These are phyloP conservation scores for Zoanthus sansibaricus DNA, from an alignment of 92 coral and sea anemone species.

Conservation along the genomic window DNA sequence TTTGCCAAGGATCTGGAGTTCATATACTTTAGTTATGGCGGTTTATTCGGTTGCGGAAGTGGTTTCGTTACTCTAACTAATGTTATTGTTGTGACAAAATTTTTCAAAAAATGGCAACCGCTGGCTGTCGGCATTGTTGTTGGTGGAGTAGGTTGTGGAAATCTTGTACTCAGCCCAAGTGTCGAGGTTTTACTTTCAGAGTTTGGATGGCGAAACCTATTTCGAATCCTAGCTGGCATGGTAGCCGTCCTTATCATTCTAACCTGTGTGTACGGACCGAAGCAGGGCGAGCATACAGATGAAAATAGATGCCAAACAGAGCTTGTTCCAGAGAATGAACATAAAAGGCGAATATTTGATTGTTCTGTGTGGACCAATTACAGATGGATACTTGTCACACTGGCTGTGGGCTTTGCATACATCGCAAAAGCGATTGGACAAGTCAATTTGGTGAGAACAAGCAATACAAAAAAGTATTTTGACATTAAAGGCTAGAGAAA, in stretches of 20 bases:
- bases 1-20: conserved; percentile 45
- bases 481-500: neutral
- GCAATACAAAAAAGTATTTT: neutral
- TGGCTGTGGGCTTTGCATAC: conserved; percentile 7
- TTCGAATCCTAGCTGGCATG: conserved; percentile 15
- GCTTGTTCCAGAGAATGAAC: neutral
- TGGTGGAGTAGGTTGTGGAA: conserved; percentile 20
- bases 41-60: no score
- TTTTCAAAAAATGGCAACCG: conserved; percentile 38
- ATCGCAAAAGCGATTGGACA: conserved; percentile 37
- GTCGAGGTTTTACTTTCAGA: neutral
- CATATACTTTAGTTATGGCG: conserved; percentile 43
- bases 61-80: no score
- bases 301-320: neutral
- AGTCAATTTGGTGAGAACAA: conserved; percentile 43
- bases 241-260: neutral
- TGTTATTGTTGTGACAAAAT: conserved; percentile 23
- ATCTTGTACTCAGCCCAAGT: conserved; percentile 20
- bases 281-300: neutral
- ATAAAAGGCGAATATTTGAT: neutral
- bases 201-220: conserved; percentile 9
- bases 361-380: conserved; percentile 28
- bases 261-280: conserved; percentile 14
- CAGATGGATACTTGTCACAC: conserved; percentile 20
- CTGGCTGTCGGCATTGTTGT: conserved; percentile 24